Percentiles rank a stretch among this genome's conserved stretches.
Evolutionary conservation across 2,113 vertebrate species (phyloP).

Genomic region (Semnornis frantzii): DNA sequence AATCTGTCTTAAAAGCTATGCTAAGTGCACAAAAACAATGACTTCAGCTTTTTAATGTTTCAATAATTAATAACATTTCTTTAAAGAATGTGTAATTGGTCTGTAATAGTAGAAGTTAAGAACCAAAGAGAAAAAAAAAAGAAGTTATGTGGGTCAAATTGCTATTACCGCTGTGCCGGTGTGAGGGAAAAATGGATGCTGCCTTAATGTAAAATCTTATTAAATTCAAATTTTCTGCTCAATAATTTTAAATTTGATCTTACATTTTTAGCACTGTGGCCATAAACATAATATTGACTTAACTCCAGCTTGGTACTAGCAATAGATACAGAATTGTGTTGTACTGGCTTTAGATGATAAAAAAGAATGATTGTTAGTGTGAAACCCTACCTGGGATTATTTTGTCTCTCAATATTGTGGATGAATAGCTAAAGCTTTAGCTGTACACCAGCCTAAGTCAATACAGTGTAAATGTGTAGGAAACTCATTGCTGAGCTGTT

Average conservation of each 20-base stretch:
- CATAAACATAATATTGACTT: constrained; percentile 3
- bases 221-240: constrained; percentile 32
- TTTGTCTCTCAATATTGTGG: not conserved
- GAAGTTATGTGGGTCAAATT: constrained; percentile 56
- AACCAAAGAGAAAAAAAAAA: constrained; percentile 64
- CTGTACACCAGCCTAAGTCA: not conserved
- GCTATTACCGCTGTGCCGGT: not conserved
- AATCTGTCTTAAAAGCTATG: constrained; percentile 70
- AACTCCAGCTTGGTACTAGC: not conserved
- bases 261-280: not conserved
- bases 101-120: constrained; percentile 48
- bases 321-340: not conserved
- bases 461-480: not conserved
- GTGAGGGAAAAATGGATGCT: not conserved
- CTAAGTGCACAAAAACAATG: constrained; percentile 72
- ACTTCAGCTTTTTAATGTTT: constrained; percentile 62
- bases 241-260: constrained; percentile 16
- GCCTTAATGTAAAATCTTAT: not conserved
- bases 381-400: constrained; percentile 5
- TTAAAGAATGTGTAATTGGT: constrained; percentile 59
- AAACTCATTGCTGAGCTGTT: not conserved
- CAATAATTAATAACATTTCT: constrained; percentile 68
- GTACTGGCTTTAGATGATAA: not conserved
- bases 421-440: not conserved
- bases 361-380: not conserved